Evolutionary conservation across 1,140 invertebrate species (phyloP), one percentile per base, ranked within the genome.

Genomic region (Lepidurus arcticus): DNA sequence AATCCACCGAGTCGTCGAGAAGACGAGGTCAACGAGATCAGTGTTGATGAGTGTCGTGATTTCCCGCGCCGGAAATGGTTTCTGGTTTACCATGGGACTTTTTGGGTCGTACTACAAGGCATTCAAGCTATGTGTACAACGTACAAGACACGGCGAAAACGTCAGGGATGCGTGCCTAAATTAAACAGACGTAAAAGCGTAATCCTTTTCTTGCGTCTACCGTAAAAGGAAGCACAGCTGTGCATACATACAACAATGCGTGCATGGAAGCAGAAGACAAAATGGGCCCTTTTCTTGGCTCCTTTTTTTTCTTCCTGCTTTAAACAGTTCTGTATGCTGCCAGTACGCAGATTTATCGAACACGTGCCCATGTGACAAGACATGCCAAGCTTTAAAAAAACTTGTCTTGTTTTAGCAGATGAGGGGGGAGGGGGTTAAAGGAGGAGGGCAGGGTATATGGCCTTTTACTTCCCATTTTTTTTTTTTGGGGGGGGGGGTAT

Each of bases 321-420:
- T 65, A 9, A 65, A 65, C 53, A 21, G 53, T 13, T 21, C 53
- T 9, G 9, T 16, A 65, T 21, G 21, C 53, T n/a, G 53, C 53
- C 53, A 21, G 53, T 65, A 65, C 53, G 13, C 5, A 16, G 53
- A 65, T 65, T 65, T 65, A 65, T 65, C 53, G 53, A 65, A 65
- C 53, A 65, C 53, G 53, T 65, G 53, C 53, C 53, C 53, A 65
- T 65, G 53, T 65, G 53, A 65, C 53, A 65, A 65, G 53, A 65
- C 53, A 65, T 65, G 53, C 53, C 53, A 65, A 65, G 53, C 21
- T 65, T 65, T 11, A 65, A 65, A 65, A 65, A 65, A 65, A 65
- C 53, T 9, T 65, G 53, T 21, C 53, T 65, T 65, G 53, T 65
- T 65, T 65, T n/a, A 65, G 53, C 53, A 65, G 53, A 65, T 65